Conservation (phyloP, 2,888 invertebrate species). For the Busseola fusca region DNA sequence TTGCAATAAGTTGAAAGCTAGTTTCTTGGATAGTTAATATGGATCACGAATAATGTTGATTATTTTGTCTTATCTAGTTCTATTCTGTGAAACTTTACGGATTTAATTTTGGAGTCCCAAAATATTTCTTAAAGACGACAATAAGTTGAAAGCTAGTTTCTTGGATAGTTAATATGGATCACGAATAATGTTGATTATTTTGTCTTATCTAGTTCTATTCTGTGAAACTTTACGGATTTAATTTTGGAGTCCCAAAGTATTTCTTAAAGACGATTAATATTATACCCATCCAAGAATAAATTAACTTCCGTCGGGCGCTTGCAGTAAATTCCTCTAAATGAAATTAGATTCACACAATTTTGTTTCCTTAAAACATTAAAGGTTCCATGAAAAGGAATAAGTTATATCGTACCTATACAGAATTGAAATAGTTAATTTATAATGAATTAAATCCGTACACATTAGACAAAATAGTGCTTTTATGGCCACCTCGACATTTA, state of each 20-base stretch:
- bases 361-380: neutral
- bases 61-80: constrained; percentile 18
- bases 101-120: constrained; percentile 2
- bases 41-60: constrained; percentile 14
- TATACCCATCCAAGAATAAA: neutral
- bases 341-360: neutral
- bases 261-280: neutral
- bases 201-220: constrained; percentile 7
- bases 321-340: neutral
- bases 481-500: constrained; percentile 28
- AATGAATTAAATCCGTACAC: constrained; percentile 7
- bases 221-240: constrained; percentile 10
- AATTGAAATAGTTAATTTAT: constrained; percentile 10
- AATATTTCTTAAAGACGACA: neutral
- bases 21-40: constrained; percentile 1
- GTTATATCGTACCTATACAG: neutral
- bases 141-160: constrained; percentile 20
- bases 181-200: constrained; percentile 19
- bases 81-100: neutral
- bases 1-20: constrained; percentile 20
- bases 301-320: neutral
- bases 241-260: neutral
- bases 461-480: constrained; percentile 17
- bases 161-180: neutral
- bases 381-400: constrained; percentile 6